Evolutionary conservation across 2,888 invertebrate genomes (phyloP), one percentile per base, ranked within the genome.

Genomic region (Ferrisia virgata): DNA sequence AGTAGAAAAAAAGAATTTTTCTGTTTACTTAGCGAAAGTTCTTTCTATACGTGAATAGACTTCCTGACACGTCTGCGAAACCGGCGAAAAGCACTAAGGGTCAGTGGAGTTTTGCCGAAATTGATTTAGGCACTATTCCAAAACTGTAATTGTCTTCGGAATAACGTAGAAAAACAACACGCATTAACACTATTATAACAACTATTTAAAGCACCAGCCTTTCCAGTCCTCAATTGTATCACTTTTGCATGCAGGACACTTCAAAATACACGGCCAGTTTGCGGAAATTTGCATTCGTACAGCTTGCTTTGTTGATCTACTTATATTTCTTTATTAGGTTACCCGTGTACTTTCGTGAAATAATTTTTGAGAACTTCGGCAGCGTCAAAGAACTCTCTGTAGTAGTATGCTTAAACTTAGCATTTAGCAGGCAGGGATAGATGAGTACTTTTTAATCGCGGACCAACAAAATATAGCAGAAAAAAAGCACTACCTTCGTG

Each of bases 51-150:
- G 36, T 72, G 72, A 72, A 72, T 15, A 72, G 33, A 72, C 36
- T 72, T 72, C 36, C 72, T 36, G 36, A 72, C 72, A 36, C 18
- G 18, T 64, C 28, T 64, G 64, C 64, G 28, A 64, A 64, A 25
- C 28, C 28, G 64, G 13, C 53, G 31, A 69, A 31, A 31, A 36
- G 72, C 25, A n/a, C 36, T 15, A 28, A 72, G 36, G 33, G 72
- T 36, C 36, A 36, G 36, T 28, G 33, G 72, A 72, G 36, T 33
- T 72, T 72, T 28, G 72, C 18, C 72, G 33, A 72, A 72, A 72
- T 72, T 72, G 72, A 72, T 72, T 72, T 72, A 72, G 72, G 72
- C 72, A 72, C 36, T n/a, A 36, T 72, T 72, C 72, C 72, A 72
- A 72, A 72, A 72, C 72, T 18, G 72, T 72, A 72, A 72, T 72